Evolutionary conservation across 2,113 vertebrate species (phyloP).

Genomic region (Osmerus mordax): DNA sequence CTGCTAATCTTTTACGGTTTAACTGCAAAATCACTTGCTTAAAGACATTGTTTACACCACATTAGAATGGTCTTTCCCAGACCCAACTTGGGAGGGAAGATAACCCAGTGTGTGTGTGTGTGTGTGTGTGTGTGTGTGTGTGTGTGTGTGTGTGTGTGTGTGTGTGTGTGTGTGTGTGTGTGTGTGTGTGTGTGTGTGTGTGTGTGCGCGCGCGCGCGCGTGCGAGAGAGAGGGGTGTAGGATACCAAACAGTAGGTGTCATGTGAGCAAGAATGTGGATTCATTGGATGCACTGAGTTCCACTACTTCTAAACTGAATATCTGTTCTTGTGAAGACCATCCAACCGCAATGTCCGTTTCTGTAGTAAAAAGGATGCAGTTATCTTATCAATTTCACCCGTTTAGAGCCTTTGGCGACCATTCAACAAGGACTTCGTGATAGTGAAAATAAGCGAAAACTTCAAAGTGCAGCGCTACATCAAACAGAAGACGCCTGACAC

Average conservation of each 20-base stretch:
- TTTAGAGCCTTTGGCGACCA: slow-evolving; percentile 25
- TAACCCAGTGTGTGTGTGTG: slow-evolving; percentile 25
- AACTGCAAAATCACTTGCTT: slow-evolving; percentile 42
- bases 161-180: not conserved
- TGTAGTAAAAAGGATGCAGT: not conserved
- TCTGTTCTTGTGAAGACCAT: not conserved
- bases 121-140: slow-evolving; percentile 5
- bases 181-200: not conserved
- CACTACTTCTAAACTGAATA: no score
- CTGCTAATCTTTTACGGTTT: slow-evolving; percentile 45
- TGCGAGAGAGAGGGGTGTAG: not conserved
- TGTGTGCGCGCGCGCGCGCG: not conserved
- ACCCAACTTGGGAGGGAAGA: slow-evolving; percentile 36
- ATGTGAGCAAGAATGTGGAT: not conserved
- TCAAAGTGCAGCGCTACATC: slow-evolving; percentile 51
- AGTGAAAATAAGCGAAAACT: slow-evolving; percentile 28
- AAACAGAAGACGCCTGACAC: slow-evolving; percentile 32
- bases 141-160: slow-evolving; percentile 7
- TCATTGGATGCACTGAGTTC: not conserved
- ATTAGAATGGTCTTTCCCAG: slow-evolving; percentile 19
- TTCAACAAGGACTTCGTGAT: slow-evolving; percentile 34
- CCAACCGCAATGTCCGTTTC: not conserved
- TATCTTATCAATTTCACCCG: slow-evolving; percentile 51
- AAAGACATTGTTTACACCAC: slow-evolving; percentile 47
- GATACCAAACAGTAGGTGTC: not conserved